Percentiles rank a stretch among this genome's conserved stretches.
These are phyloP conservation scores for Koerneria pararmatus DNA, from an alignment of 2,888 invertebrate genomes.

Conservation along the genomic window DNA sequence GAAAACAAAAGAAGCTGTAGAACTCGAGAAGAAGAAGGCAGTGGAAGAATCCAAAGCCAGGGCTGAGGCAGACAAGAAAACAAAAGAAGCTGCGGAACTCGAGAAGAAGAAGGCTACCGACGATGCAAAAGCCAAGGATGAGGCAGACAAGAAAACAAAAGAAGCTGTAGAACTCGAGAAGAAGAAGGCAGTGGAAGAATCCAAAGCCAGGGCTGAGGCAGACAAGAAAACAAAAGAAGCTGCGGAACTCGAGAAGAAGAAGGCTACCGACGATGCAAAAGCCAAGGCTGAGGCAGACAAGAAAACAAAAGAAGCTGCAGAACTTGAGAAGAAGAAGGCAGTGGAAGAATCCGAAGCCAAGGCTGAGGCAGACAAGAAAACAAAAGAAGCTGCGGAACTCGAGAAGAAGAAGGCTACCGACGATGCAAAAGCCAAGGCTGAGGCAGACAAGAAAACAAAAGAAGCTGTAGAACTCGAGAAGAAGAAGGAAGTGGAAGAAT, in stretches of 20 bases:
- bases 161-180: too few relatives aligned
- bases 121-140: conserved; percentile 10
- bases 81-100: conserved; percentile 13
- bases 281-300: conserved; percentile 7
- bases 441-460: background rate
- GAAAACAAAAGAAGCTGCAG: conserved; percentile 10
- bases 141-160: too few relatives aligned
- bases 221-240: conserved; percentile 11
- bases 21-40: too few relatives aligned
- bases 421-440: conserved; percentile 15
- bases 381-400: conserved; percentile 7
- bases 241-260: conserved; percentile 5
- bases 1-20: conserved; percentile 17
- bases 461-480: conserved; percentile 9
- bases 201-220: conserved; percentile 13
- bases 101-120: conserved; percentile 1
- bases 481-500: conserved; percentile 1
- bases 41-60: conserved; percentile 25
- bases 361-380: conserved; percentile 20
- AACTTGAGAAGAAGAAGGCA: conserved; percentile 12
- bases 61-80: conserved; percentile 21
- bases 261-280: conserved; percentile 13
- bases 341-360: conserved; percentile 18
- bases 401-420: conserved; percentile 17
- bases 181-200: conserved; percentile 19